Conservation (phyloP, 2,113 vertebrate species). For the Carettochelys insculpta region DNA sequence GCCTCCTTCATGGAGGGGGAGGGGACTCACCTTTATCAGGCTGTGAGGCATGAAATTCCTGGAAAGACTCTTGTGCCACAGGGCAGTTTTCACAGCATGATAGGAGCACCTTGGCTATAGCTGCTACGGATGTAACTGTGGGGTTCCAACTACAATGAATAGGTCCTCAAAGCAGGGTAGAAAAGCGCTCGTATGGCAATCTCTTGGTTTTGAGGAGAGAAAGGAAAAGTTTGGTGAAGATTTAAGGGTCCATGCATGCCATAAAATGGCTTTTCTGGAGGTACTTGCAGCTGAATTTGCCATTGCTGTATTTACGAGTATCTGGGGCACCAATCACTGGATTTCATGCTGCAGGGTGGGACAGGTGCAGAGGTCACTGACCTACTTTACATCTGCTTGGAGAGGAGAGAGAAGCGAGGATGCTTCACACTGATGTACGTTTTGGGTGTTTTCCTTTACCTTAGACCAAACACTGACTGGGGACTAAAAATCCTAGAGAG, state of each 20-base stretch:
- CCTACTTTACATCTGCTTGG: not conserved
- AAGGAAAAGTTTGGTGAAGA: not conserved
- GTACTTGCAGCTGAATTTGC: not conserved
- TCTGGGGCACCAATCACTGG: not conserved
- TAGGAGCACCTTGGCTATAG: not conserved
- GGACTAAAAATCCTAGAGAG: not conserved
- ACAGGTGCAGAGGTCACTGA: not conserved
- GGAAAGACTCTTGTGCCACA: not conserved
- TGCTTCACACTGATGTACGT: not conserved
- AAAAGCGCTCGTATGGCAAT: not conserved
- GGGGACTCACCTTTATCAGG: accelerated
- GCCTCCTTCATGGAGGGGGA: not conserved
- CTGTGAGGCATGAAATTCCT: not conserved
- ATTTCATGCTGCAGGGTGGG: not conserved
- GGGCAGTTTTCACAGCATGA: not conserved
- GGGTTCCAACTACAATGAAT: not conserved
- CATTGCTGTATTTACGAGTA: accelerated
- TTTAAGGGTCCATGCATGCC: not conserved
- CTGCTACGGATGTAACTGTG: not conserved
- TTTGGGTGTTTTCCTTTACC: not conserved
- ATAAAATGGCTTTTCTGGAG: not conserved
- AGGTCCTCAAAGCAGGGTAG: not conserved
- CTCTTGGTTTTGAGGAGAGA: not conserved
- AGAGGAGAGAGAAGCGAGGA: not conserved
- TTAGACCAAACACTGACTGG: not conserved